A percentile compares a stretch with the other conserved stretches of the same genome.
phyloP scores from a whole-genome alignment of 2,113 vertebrate species.

The Oreotrochilus melanogaster region DNA sequence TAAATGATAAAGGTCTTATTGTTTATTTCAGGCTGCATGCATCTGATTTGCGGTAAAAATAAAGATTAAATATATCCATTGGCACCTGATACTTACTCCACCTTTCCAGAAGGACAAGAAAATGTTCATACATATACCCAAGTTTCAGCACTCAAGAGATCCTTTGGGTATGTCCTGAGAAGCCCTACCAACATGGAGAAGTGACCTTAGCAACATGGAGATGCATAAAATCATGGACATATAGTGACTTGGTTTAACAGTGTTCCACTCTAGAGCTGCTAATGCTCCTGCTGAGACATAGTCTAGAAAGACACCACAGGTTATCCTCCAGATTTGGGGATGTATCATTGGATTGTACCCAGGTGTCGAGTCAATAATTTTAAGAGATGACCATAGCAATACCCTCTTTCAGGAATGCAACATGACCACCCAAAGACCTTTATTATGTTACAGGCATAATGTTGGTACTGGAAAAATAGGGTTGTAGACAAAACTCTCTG shows the following conservation, averaged over 20 bases:
- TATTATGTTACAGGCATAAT: neutral
- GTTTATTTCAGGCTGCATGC: neutral
- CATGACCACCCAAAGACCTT: neutral
- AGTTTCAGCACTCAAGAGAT: neutral
- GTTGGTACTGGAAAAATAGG: neutral
- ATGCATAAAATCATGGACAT: neutral
- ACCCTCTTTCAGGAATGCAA: neutral
- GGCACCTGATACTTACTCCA: neutral
- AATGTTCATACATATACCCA: neutral
- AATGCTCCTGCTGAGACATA: neutral
- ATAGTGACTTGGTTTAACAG: neutral
- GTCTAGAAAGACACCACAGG: neutral
- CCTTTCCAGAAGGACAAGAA: neutral
- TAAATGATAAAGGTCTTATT: neutral
- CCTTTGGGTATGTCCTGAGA: neutral
- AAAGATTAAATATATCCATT: neutral
- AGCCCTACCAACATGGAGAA: neutral
- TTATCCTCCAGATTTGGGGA: neutral
- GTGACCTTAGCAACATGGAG: neutral
- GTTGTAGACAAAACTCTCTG: neutral
- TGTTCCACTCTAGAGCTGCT: neutral
- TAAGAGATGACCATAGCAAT: neutral
- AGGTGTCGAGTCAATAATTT: neutral
- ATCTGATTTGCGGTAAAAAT: neutral
- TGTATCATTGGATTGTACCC: neutral